Evolutionary conservation across 1,140 invertebrate genomes (phyloP), one percentile per base, ranked within the genome.

Genomic region (Trachelipus rathkii): DNA sequence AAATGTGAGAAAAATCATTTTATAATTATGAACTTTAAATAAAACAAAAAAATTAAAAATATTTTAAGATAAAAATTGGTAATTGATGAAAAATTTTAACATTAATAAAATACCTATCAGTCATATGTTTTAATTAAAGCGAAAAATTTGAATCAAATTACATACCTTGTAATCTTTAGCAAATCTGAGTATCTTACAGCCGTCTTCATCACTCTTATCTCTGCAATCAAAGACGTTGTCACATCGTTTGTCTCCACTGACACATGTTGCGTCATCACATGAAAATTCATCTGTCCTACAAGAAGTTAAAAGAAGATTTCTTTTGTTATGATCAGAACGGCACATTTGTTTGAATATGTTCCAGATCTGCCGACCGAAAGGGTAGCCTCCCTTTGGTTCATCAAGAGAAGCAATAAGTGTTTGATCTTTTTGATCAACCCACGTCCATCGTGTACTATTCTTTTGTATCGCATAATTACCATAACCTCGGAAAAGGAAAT

Each of bases 121-220:
- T 23, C 8, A 21, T 67, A 15, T 67, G 0, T 6, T 33, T 33
- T 33, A 3, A 33, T 33, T 33, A 33, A 33, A 67, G 8, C 0
- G 15, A 21, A 21, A 67, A 10, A 21, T 11, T 67, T 15, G 4
- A 1, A 8, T 11, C 15, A 9, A 15, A 13, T 68, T 13, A 68
- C 33, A 33, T 19, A 79, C 78, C 75, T 79, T 73, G 19, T 79
- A 79, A 13, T 79, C 78, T 2, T 70, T 43, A 50, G 75, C 43
- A 19, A 79, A 75, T 9, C 69, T 50, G 11, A 80, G 19, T 24
- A 73, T 44, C 66, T 50, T 70, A 83, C 90, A 91, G 83, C 88
- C 85, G 45, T 83, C 84, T 86, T 94, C 92, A 86, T 94, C 92
- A 46, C 89, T 90, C 74, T 87, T 86, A 82, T 92, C 91, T n/a